Conservation (phyloP, 1,140 invertebrate species). For the Globodera rostochiensis region DNA sequence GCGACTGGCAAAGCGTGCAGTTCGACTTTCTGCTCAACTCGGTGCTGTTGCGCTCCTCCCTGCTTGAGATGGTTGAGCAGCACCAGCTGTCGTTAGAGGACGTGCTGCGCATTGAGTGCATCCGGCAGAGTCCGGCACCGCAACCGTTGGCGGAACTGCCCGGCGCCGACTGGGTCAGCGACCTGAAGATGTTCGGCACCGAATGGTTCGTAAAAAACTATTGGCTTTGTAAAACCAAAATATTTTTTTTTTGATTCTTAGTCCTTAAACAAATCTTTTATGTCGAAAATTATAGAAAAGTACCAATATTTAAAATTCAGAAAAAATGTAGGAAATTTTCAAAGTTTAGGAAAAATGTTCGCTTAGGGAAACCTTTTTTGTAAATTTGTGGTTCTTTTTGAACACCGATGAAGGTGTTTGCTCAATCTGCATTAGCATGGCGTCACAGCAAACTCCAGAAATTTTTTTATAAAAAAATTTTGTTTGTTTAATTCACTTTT, state of each 20-base stretch:
- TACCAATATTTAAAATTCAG: not conserved
- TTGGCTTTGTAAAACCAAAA: not conserved
- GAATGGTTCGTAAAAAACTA: not conserved
- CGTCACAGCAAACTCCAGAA: not conserved
- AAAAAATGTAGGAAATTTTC: not conserved
- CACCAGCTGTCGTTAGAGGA: conserved; percentile 50
- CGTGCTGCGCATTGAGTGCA: conserved; percentile 56
- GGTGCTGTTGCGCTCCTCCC: conserved; percentile 43
- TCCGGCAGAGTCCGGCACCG: conserved; percentile 49
- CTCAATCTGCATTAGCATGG: not conserved
- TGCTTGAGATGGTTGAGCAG: conserved; percentile 54
- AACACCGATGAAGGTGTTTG: not conserved
- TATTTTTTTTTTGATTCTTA: not conserved
- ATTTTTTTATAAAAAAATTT: not conserved
- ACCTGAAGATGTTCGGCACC: conserved; percentile 37
- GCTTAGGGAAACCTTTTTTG: not conserved
- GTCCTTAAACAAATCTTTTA: not conserved
- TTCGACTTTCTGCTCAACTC: conserved; percentile 61
- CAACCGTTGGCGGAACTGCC: conserved; percentile 49
- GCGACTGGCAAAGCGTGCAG: conserved; percentile 47
- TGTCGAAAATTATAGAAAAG: not conserved
- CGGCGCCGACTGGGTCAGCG: conserved; percentile 56
- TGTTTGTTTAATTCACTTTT: conserved; percentile 21
- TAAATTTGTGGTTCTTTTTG: not conserved
- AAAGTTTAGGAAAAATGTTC: not conserved